Conservation (phyloP, 2,113 vertebrate genomes). For the Strix uralensis region DNA sequence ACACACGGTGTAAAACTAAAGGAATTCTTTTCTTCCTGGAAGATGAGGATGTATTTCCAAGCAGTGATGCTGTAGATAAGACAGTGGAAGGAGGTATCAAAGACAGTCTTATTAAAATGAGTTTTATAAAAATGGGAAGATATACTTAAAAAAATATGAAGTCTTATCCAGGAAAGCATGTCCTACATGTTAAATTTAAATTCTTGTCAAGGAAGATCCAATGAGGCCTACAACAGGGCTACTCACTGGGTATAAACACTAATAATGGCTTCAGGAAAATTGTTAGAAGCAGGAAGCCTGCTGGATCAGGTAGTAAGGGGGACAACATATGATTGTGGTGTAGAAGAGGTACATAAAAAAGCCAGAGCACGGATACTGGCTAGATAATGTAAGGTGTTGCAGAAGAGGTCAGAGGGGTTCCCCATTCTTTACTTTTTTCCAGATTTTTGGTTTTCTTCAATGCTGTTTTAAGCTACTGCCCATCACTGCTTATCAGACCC, state of each 20-base stretch:
- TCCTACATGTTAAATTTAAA: not conserved
- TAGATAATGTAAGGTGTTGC: not conserved
- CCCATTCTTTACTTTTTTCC: not conserved
- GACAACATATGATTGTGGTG: not conserved
- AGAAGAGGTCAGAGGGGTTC: not conserved
- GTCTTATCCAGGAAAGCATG: not conserved
- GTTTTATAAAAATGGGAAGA: not conserved
- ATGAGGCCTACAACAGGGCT: not conserved
- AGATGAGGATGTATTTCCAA: not conserved
- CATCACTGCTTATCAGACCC: not conserved
- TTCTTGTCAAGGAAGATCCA: not conserved
- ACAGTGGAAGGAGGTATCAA: not conserved
- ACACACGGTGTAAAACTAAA: not conserved
- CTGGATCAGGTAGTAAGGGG: not conserved
- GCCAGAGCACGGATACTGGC: not conserved
- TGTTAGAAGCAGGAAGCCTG: not conserved
- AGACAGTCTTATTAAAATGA: not conserved
- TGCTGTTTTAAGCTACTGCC: not conserved
- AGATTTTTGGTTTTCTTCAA: not conserved
- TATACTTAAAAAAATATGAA: not conserved
- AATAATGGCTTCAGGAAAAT: not conserved
- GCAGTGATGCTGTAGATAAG: not conserved
- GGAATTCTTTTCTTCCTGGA: not conserved
- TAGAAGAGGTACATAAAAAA: not conserved
- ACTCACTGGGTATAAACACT: not conserved